phyloP scores from a whole-genome alignment of 92 coral and sea anemone species.

The Bergia puertoricense region DNA sequence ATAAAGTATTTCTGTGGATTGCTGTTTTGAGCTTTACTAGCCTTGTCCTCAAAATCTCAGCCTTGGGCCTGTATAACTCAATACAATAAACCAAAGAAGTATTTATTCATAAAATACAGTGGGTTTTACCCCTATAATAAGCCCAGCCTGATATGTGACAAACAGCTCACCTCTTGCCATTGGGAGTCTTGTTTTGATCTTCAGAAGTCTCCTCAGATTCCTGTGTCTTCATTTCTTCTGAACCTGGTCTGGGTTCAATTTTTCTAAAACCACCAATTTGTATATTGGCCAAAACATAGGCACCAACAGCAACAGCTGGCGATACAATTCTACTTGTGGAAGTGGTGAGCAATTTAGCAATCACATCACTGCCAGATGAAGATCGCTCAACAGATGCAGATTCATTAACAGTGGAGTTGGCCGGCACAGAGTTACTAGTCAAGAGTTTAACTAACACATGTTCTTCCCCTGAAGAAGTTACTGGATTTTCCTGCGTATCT shows the following conservation, averaged over 20 bases:
- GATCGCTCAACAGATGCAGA: slow-evolving; percentile 5
- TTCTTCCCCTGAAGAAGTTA: slow-evolving; percentile 31
- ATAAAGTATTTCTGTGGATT: too few relatives aligned
- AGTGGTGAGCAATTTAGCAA: slow-evolving; percentile 66
- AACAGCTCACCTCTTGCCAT: slow-evolving; percentile 42
- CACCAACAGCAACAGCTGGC: slow-evolving; percentile 33
- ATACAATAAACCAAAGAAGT: background rate
- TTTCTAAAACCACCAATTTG: slow-evolving; percentile 78
- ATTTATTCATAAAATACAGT: too few relatives aligned
- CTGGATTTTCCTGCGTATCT: slow-evolving; percentile 8
- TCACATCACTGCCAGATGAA: slow-evolving; percentile 50
- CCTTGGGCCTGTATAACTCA: too few relatives aligned
- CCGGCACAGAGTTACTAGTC: slow-evolving; percentile 15
- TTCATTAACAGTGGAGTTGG: slow-evolving; percentile 5
- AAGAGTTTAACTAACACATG: slow-evolving; percentile 34
- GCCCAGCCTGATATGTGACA: background rate
- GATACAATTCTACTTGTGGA: slow-evolving; percentile 24
- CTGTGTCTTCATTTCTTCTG: slow-evolving; percentile 40
- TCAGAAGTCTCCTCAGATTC: slow-evolving; percentile 33
- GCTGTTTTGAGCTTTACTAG: too few relatives aligned
- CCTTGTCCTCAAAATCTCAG: too few relatives aligned
- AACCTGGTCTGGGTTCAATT: slow-evolving; percentile 90
- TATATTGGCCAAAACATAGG: slow-evolving; percentile 42
- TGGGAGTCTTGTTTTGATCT: slow-evolving; percentile 41
- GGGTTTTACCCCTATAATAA: too few relatives aligned